Evolutionary conservation across 2,797 vertebrate species (phyloP).

Genomic region (Emydoidea blandingii): DNA sequence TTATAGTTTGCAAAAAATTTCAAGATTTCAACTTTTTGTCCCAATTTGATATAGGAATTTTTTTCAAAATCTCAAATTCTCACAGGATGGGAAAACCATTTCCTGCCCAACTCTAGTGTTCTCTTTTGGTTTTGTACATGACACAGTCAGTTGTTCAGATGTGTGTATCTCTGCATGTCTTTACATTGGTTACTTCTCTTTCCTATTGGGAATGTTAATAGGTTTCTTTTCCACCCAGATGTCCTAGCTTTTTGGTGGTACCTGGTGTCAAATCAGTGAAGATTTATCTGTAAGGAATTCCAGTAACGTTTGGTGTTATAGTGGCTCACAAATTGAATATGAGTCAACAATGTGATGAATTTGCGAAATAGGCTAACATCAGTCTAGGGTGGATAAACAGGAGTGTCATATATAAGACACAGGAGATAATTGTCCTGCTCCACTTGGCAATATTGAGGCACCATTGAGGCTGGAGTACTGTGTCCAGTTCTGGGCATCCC

Average conservation of each 20-base stretch:
- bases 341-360: background rate
- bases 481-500: background rate
- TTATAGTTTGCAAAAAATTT: too few species aligned
- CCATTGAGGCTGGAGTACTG: background rate
- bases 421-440: too few species aligned
- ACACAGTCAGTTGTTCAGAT: conserved; percentile 29
- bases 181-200: conserved; percentile 51
- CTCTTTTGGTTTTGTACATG: background rate
- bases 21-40: too few species aligned
- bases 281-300: too few species aligned
- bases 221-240: conserved; percentile 27
- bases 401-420: background rate
- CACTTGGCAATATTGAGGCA: background rate
- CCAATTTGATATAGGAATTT: too few species aligned
- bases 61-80: too few species aligned
- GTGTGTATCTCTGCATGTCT: conserved; percentile 63
- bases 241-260: background rate
- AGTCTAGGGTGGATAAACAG: background rate
- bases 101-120: background rate
- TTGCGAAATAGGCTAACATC: background rate
- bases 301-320: too few species aligned
- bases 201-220: conserved; percentile 37
- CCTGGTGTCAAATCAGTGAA: conserved; percentile 13
- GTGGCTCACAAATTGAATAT: too few species aligned
- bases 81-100: too few species aligned